phyloP scores from a whole-genome alignment of 2,797 vertebrate genomes.

The Ctenopoma kingsleyae region DNA sequence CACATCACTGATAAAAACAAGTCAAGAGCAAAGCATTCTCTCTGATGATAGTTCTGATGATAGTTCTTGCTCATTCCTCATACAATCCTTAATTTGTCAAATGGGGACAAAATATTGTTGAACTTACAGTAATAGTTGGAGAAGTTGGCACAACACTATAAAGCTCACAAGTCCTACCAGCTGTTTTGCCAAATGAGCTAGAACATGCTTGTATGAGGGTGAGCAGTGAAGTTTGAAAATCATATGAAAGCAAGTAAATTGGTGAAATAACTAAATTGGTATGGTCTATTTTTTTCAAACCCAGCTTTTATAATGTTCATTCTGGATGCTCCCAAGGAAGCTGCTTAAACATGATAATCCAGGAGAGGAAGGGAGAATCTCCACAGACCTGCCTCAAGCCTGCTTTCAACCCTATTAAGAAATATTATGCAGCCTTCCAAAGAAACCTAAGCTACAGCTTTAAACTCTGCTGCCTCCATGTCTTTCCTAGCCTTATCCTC shows the following conservation, averaged over 20 bases:
- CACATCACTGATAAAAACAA: constrained; percentile 44
- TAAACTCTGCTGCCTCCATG: constrained; percentile 76
- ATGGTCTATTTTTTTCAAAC: constrained; percentile 42
- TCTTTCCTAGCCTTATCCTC: constrained; percentile 41
- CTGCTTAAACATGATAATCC: constrained; percentile 89
- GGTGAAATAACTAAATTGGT: constrained; percentile 69
- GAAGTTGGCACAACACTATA: constrained; percentile 3
- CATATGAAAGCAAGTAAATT: constrained; percentile 60
- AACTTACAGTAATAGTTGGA: not conserved
- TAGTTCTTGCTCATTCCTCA: constrained; percentile 5
- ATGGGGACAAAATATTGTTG: constrained; percentile 8
- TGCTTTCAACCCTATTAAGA: constrained; percentile 85
- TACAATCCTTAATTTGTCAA: constrained; percentile 15
- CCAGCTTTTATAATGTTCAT: constrained; percentile 70
- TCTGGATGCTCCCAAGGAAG: constrained; percentile 84
- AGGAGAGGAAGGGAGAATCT: constrained; percentile 82
- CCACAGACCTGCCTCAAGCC: constrained; percentile 83
- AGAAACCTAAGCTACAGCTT: constrained; percentile 74
- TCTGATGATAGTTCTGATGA: constrained; percentile 21
- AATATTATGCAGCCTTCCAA: constrained; percentile 83
- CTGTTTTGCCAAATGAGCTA: constrained; percentile 27
- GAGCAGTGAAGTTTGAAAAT: constrained; percentile 36
- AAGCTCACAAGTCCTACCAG: constrained; percentile 2
- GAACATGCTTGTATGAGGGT: constrained; percentile 19
- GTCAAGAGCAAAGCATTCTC: constrained; percentile 13